Evolutionary conservation across 2,113 vertebrate species (phyloP), one percentile per base, ranked within the genome.

Genomic region (Osmerus mordax): DNA sequence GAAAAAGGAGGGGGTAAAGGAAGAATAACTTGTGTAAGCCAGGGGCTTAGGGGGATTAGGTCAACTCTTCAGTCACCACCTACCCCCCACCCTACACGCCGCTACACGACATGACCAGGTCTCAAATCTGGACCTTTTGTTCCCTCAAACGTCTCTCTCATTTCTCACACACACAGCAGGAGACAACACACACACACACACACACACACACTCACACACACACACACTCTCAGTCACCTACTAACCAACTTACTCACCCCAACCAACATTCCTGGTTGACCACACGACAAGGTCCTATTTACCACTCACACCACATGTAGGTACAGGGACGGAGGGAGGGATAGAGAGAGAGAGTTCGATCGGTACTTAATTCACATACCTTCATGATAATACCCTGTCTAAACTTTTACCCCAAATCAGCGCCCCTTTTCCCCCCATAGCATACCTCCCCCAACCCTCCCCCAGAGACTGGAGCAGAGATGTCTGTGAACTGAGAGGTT

Each of bases 21-120:
- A 56, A n/a, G 15, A 56, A 56, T 3, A 56, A 56, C 15, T 15
- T 56, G 54, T 56, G 54, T 3, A 41, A 66, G 16, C n/a, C n/a
- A n/a, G n/a, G n/a, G n/a, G n/a, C n/a, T n/a, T n/a, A n/a, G n/a
- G n/a, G n/a, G n/a, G n/a, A 85, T 81, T 79, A 69, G 53, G 77
- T 83, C 74, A 71, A 18, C 16, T 11, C 47, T 67, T 32, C 29
- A 18, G 15, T 28, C 64, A 23, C 15, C 7, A 9, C 63, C 64
- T 14, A 19, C 2, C 3, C 12, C 65, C 11, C n/a, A 64, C 61
- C 36, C 36, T 9, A n/a, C n/a, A n/a, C n/a, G 29, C 29, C 29
- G 3, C 3, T 4, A 32, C 14, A 11, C 54, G 21, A 51, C 47
- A 21, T 47, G 65, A 67, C 52, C 23, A 67, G 21, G 52, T 29